A percentile compares a stretch with the other conserved stretches of the same genome.
Evolutionary conservation across 2,888 invertebrate species (phyloP).

Genomic region (Meliscaeva auricollis): DNA sequence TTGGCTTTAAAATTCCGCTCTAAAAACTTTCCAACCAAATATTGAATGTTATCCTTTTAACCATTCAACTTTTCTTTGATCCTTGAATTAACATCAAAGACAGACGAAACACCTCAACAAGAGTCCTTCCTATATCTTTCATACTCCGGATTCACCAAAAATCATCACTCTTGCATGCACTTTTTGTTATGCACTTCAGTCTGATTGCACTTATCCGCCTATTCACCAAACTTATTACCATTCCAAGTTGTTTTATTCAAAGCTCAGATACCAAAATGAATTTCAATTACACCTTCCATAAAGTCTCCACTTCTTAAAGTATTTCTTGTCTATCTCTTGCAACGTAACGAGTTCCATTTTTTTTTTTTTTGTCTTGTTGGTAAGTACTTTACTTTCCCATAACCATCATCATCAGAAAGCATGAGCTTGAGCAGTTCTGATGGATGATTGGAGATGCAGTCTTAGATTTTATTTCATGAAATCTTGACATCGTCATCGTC

Average conservation of each 20-base stretch:
- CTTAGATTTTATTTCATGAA: constrained; percentile 55
- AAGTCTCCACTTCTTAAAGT: neutral
- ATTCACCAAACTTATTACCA: constrained; percentile 68
- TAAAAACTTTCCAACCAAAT: too few species aligned
- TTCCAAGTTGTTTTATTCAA: constrained; percentile 68
- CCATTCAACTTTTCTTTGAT: too few species aligned
- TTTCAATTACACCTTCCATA: constrained; percentile 63
- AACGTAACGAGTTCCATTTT: neutral
- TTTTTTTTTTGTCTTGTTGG: neutral
- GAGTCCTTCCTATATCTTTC: too few species aligned
- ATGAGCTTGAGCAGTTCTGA: constrained; percentile 1
- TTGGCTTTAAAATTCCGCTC: too few species aligned
- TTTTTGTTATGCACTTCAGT: constrained; percentile 64
- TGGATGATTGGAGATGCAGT: constrained; percentile 31
- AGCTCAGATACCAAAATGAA: constrained; percentile 68
- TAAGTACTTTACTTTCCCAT: constrained; percentile 20
- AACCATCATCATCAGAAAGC: neutral
- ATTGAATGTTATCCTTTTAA: too few species aligned
- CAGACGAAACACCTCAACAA: too few species aligned
- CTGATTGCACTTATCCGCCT: constrained; percentile 71
- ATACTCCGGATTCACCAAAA: constrained; percentile 28
- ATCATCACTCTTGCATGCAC: constrained; percentile 57
- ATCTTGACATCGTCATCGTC: constrained; percentile 27
- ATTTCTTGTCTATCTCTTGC: neutral
- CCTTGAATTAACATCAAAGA: too few species aligned